Conservation (phyloP, 1,140 invertebrate species). For the Drosophila sp. region DNA sequence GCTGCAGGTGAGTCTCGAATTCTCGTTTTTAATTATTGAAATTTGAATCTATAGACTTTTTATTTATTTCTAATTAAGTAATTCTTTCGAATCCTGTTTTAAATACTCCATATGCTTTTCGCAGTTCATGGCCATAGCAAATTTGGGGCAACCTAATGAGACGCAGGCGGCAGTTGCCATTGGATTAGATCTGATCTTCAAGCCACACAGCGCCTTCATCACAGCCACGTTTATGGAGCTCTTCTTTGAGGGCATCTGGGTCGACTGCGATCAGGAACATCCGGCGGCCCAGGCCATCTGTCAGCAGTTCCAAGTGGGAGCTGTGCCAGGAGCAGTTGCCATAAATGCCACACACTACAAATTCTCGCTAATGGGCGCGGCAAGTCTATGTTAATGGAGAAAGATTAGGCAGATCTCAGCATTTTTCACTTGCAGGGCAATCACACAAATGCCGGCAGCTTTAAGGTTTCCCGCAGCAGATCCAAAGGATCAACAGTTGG, state of each 20-base stretch:
- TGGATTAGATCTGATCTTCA: conserved; percentile 86
- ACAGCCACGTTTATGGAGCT: conserved; percentile 87
- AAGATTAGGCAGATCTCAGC: neutral
- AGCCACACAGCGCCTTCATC: conserved; percentile 87
- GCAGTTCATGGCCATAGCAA: conserved; percentile 85
- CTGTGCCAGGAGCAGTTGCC: conserved; percentile 84
- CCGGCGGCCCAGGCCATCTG: conserved; percentile 89
- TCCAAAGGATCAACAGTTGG: conserved; percentile 88
- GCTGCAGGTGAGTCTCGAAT: conserved; percentile 84
- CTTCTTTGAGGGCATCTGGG: conserved; percentile 88
- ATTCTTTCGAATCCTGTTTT: neutral
- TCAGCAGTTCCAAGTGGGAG: conserved; percentile 86
- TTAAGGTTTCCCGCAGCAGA: conserved; percentile 88
- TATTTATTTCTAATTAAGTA: no score
- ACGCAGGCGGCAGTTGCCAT: conserved; percentile 20
- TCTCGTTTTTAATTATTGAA: no score
- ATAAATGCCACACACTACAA: conserved; percentile 87
- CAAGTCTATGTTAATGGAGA: neutral
- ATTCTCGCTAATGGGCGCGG: conserved; percentile 88
- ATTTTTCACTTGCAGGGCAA: conserved; percentile 28
- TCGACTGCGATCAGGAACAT: conserved; percentile 89
- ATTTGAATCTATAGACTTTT: no score
- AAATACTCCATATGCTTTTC: conserved; percentile 74
- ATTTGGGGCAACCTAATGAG: conserved; percentile 85
- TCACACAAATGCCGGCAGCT: conserved; percentile 57